phyloP scores from a whole-genome alignment of 92 coral and sea anemone species.

The Epizoanthus fatuus region DNA sequence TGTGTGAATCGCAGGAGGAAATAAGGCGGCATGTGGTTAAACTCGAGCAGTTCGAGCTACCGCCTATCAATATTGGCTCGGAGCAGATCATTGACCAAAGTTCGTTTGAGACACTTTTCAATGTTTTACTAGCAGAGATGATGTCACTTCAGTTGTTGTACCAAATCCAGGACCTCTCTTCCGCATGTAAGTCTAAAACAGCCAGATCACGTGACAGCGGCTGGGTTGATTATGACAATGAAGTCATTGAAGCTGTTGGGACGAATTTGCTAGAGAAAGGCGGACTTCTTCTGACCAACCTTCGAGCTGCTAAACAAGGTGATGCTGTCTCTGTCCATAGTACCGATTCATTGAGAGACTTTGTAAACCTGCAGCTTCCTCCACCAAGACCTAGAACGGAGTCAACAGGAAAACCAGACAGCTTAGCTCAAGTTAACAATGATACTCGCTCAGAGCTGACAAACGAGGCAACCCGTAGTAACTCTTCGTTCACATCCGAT shows the following conservation, averaged over 20 bases:
- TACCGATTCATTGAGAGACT: conserved; percentile 85
- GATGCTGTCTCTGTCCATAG: conserved; percentile 68
- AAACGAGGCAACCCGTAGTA: conserved; percentile 31
- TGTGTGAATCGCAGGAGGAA: conserved; percentile 46
- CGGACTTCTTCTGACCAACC: conserved; percentile 80
- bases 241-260: conserved; percentile 80
- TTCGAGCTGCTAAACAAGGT: conserved; percentile 78
- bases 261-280: conserved; percentile 87
- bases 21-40: neutral
- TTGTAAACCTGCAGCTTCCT: conserved; percentile 74
- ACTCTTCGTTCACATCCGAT: conserved; percentile 11
- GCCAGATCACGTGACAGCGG: conserved; percentile 91
- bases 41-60: conserved; percentile 27
- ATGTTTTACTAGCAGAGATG: conserved; percentile 89
- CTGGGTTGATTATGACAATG: conserved; percentile 91
- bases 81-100: conserved; percentile 63
- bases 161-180: conserved; percentile 93
- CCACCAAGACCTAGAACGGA: conserved; percentile 58
- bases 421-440: neutral
- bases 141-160: conserved; percentile 92
- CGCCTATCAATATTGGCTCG: conserved; percentile 26
- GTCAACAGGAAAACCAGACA: conserved; percentile 18
- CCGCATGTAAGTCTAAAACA: conserved; percentile 73
- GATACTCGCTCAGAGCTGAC: conserved; percentile 29
- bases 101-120: conserved; percentile 81